Conservation (phyloP, 1,140 invertebrate species). For the Trinorchestia longiramus region DNA sequence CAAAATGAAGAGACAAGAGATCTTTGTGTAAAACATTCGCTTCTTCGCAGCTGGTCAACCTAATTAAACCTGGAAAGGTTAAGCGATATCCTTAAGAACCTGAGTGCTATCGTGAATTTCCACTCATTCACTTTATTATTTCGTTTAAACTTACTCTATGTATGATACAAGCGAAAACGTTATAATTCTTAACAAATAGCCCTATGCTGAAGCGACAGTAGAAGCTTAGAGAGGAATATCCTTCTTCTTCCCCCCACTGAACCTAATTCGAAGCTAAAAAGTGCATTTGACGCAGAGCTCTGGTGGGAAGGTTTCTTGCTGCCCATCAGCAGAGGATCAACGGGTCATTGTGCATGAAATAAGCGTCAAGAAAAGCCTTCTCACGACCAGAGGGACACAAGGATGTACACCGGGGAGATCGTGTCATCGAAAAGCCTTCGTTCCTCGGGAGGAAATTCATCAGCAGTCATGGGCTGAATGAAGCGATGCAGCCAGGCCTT, state of each 20-base stretch:
- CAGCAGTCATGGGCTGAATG: not conserved
- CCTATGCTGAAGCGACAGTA: too few species aligned
- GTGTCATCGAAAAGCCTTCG: not conserved
- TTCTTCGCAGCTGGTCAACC: too few species aligned
- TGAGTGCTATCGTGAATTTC: too few species aligned
- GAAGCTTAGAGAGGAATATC: not conserved
- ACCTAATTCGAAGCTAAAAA: not conserved
- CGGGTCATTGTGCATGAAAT: constrained; percentile 32
- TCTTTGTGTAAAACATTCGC: too few species aligned
- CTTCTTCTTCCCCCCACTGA: not conserved
- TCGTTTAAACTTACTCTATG: too few species aligned
- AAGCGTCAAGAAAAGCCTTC: not conserved
- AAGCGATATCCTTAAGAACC: too few species aligned
- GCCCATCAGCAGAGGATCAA: not conserved
- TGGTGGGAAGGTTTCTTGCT: not conserved
- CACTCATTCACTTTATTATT: too few species aligned
- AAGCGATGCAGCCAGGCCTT: not conserved
- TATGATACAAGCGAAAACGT: too few species aligned
- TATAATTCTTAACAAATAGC: too few species aligned
- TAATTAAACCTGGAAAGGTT: too few species aligned
- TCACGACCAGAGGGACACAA: not conserved
- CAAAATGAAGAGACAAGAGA: too few species aligned
- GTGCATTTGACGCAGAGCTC: not conserved
- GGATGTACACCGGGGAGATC: constrained; percentile 1
- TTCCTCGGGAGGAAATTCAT: not conserved